Evolutionary conservation across 2,888 invertebrate species (phyloP).

Genomic region (Aphodius granarius): DNA sequence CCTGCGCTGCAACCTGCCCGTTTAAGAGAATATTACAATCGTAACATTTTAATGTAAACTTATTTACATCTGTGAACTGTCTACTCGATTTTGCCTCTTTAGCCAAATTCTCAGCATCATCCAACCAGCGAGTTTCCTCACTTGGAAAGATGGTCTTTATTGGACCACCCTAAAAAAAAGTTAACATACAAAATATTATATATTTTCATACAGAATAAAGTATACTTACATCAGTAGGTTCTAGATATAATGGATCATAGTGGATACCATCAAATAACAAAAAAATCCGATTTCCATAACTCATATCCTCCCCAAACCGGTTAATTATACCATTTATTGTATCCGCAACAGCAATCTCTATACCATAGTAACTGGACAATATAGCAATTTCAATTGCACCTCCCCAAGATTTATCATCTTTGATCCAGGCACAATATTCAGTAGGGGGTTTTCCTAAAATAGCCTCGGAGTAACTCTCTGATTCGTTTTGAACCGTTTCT

Average conservation of each 20-base stretch:
- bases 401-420: slow-evolving; percentile 88
- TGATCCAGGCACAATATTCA: slow-evolving; percentile 91
- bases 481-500: slow-evolving; percentile 75
- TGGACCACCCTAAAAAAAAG: slow-evolving; percentile 64
- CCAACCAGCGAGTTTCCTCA: slow-evolving; percentile 70
- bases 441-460: slow-evolving; percentile 79
- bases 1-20: slow-evolving; percentile 81
- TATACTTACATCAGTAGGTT: slow-evolving; percentile 71
- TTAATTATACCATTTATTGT: slow-evolving; percentile 88
- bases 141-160: slow-evolving; percentile 81
- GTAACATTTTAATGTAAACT: slow-evolving; percentile 82
- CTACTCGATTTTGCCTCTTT: slow-evolving; percentile 85
- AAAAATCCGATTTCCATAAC: slow-evolving; percentile 81
- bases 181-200: slow-evolving; percentile 3
- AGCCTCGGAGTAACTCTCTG: slow-evolving; percentile 79
- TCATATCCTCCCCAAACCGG: slow-evolving; percentile 90
- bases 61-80: slow-evolving; percentile 88
- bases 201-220: slow-evolving; percentile 6
- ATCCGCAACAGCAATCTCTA: slow-evolving; percentile 94
- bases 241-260: slow-evolving; percentile 91
- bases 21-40: slow-evolving; percentile 76
- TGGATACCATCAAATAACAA: slow-evolving; percentile 95
- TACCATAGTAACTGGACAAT: slow-evolving; percentile 80
- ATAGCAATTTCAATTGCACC: slow-evolving; percentile 94
- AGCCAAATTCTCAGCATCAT: slow-evolving; percentile 83